Evolutionary conservation across 2,888 invertebrate genomes (phyloP), one percentile per base, ranked within the genome.

Genomic region (Mycalesis mineus): DNA sequence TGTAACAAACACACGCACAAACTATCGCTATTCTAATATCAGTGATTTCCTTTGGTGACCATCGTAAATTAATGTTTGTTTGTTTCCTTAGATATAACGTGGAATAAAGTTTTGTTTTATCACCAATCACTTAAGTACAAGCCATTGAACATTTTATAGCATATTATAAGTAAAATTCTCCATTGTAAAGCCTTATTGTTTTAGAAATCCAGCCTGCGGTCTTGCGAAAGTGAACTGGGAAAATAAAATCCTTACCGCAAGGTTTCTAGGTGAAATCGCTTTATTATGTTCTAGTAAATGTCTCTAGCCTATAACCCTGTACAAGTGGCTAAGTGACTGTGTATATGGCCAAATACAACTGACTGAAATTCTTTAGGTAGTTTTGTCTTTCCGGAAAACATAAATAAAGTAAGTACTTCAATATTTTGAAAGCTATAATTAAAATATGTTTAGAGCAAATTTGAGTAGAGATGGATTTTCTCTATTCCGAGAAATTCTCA

Each of bases 171-270:
- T 41, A 36, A 36, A 36, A 36, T 11, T 4, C 36, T 28, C 14
- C 7, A 13, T 45, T 45, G 45, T 31, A 29, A 45, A 45, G 5
- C 14, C 1, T 14, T 39, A 69, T 70, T 72, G 68, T 69, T 58
- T 64, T 71, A 72, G 74, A 71, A 72, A 72, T 64, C 64, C 54
- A 57, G 62, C 62, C 62, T 71, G 74, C 62, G 73, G 77, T 74
- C 65, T 49, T 57, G 75, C 64, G 79, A 79, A 79, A 78, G 77
- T 75, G 64, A 50, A 55, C 39, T 48, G 48, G 41, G 57, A 56
- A 64, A 62, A 57, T 54, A 54, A 40, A 57, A 60, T 60, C 50
- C 57, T 57, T 15, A 55, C 53, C 57, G 57, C 50, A 58, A 58
- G 59, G 57, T 64, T 61, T 61, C 62, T 62, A 61, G 17, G 31